Evolutionary conservation across 2,888 invertebrate genomes (phyloP).

Genomic region (Lasiommata megera): DNA sequence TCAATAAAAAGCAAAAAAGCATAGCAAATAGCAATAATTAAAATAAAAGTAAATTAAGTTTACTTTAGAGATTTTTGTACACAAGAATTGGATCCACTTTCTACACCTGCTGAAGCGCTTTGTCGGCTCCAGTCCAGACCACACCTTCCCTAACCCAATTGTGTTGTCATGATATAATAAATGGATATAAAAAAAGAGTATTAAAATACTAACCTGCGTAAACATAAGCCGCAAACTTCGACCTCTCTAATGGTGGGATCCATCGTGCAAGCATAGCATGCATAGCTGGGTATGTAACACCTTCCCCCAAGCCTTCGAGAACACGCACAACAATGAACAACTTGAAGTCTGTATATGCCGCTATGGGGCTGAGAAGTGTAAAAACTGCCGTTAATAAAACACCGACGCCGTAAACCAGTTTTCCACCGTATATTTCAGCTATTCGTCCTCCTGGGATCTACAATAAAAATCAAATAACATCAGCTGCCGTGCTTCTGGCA

Average conservation of each 20-base stretch:
- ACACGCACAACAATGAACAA: constrained; percentile 88
- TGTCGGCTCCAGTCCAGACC: too few species aligned
- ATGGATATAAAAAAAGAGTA: neutral
- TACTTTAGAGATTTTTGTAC: too few species aligned
- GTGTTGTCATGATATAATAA: too few species aligned
- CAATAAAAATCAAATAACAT: constrained; percentile 27
- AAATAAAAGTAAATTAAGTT: too few species aligned
- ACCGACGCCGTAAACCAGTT: constrained; percentile 90
- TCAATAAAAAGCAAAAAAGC: too few species aligned
- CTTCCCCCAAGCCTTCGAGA: constrained; percentile 92
- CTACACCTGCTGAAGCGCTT: too few species aligned
- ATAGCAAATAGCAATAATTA: too few species aligned
- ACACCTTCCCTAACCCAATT: too few species aligned
- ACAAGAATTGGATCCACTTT: too few species aligned
- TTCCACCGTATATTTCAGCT: constrained; percentile 94
- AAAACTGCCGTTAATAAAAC: constrained; percentile 90
- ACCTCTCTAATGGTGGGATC: constrained; percentile 95
- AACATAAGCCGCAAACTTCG: constrained; percentile 93
- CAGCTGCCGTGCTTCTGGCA: too few species aligned
- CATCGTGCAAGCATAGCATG: constrained; percentile 95
- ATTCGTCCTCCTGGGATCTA: constrained; percentile 88
- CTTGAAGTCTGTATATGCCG: constrained; percentile 85
- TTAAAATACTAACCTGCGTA: constrained; percentile 87
- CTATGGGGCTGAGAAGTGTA: constrained; percentile 91
- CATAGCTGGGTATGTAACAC: constrained; percentile 96